Evolutionary conservation across 2,888 invertebrate species (phyloP), one percentile per base, ranked within the genome.

Genomic region (Acleris literana): DNA sequence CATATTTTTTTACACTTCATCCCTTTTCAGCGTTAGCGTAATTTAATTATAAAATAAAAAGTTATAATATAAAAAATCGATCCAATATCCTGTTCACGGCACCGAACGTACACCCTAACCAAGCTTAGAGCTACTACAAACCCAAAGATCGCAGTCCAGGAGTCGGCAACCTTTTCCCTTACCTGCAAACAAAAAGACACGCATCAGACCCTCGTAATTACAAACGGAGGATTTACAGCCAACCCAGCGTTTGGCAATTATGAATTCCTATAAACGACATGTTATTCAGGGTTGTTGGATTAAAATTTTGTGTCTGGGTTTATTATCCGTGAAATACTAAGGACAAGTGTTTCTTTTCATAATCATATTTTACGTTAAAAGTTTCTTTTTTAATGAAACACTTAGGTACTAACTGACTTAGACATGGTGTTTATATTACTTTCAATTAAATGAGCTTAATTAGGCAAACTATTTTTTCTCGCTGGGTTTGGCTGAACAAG

Each of bases 161-260:
- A 63, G 67, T 64, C 39, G 53, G 29, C 43, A 65, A 65, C 65
- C 63, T 63, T 63, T 39, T 63, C 63, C 61, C 88, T 80, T 88
- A 89, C 88, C 89, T 88, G 89, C 70, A 87, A 87, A 70, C 71
- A 74, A 83, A 79, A 81, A 80, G 65, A 65, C 64, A 58, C 57
- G 61, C 65, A 65, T 63, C 63, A 64, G 55, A 58, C 61, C 56
- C 61, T 29, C 33, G 64, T 64, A 68, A 64, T 62, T 66, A 61
- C 63, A 55, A 57, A 29, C 53, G 49, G 62, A 54, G 70, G 72
- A 72, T 72, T 71, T 71, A 72, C 68, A 69, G 66, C 63, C 53
- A 53, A 59, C 75, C 72, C 74, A 72, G 70, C 74, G 75, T 71
- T 75, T 75, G 78, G 82, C 84, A 83, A 87, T 86, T 85, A 85